Evolutionary conservation across 1,140 invertebrate species (phyloP).

Genomic region (Penaeus indicus): DNA sequence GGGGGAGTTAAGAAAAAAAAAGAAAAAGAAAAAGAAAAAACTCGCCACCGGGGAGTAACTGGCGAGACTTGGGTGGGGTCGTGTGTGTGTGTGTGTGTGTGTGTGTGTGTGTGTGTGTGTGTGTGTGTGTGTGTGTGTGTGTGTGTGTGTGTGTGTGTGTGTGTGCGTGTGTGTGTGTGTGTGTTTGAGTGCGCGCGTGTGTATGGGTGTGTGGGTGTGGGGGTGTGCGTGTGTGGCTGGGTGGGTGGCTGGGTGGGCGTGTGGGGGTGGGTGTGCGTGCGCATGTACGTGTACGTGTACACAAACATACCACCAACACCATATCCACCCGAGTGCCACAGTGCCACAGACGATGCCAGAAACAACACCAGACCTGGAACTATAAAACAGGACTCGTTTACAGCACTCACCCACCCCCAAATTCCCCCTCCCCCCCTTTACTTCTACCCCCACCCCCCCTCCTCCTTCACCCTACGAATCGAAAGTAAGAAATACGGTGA

Average conservation of each 20-base stretch:
- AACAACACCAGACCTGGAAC: too few species aligned
- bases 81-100: constrained; percentile 6
- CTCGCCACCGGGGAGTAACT: not conserved
- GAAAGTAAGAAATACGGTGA: too few species aligned
- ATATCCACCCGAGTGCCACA: too few species aligned
- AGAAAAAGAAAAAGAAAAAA: not conserved
- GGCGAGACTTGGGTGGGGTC: too few species aligned
- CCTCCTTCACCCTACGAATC: too few species aligned
- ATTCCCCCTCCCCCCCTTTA: too few species aligned
- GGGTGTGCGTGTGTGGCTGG: not conserved
- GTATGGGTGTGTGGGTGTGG: not conserved
- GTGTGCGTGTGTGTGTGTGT: not conserved
- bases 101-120: constrained; percentile 17
- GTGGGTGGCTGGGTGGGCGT: not conserved
- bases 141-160: constrained; percentile 15
- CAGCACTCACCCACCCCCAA: too few species aligned
- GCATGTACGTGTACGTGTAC: not conserved
- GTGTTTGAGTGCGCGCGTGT: not conserved
- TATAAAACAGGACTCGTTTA: too few species aligned
- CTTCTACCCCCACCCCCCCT: too few species aligned
- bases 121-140: constrained; percentile 11
- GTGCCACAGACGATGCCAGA: too few species aligned
- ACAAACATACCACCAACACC: too few species aligned
- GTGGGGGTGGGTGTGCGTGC: not conserved
- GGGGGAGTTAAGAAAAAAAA: too few species aligned